Conservation (phyloP, 92 coral and sea anemone genomes). For the Palythoa grandis region DNA sequence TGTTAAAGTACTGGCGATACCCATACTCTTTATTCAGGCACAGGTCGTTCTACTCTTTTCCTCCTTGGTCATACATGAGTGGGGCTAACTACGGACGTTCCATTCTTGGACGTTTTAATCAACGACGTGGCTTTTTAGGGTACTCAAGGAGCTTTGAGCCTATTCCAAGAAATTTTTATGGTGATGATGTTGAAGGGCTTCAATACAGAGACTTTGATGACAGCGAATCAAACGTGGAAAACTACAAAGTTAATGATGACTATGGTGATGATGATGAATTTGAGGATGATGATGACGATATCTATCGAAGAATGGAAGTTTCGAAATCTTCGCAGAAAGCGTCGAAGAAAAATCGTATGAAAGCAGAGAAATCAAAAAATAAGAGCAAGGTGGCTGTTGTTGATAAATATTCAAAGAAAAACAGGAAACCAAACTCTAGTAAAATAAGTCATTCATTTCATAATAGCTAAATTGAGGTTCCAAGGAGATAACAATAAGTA, state of each 20-base stretch:
- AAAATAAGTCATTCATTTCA: too few relatives aligned
- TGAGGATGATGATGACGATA: not conserved
- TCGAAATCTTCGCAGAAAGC: not conserved
- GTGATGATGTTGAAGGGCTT: not conserved
- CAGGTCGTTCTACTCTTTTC: not conserved
- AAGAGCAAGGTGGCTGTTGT: too few relatives aligned
- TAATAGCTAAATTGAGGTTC: too few relatives aligned
- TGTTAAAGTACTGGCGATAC: constrained; percentile 4
- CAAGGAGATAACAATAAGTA: too few relatives aligned
- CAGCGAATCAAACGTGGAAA: not conserved
- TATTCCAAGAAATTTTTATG: not conserved
- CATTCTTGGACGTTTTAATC: not conserved
- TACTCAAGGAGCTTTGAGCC: not conserved
- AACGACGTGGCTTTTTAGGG: not conserved
- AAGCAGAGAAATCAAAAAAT: too few relatives aligned
- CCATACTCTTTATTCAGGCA: constrained; percentile 8
- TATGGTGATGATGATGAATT: not conserved
- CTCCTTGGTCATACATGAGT: not conserved
- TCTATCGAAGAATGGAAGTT: constrained; percentile 18
- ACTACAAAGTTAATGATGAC: not conserved
- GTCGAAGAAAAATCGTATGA: not conserved
- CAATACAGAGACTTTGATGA: not conserved
- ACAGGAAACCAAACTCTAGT: too few relatives aligned
- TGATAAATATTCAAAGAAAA: too few relatives aligned
- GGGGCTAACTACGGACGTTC: not conserved